Percentiles rank a stretch among this genome's conserved stretches.
Evolutionary conservation across 1,140 invertebrate species (phyloP).

Genomic region (Bombus superbus): DNA sequence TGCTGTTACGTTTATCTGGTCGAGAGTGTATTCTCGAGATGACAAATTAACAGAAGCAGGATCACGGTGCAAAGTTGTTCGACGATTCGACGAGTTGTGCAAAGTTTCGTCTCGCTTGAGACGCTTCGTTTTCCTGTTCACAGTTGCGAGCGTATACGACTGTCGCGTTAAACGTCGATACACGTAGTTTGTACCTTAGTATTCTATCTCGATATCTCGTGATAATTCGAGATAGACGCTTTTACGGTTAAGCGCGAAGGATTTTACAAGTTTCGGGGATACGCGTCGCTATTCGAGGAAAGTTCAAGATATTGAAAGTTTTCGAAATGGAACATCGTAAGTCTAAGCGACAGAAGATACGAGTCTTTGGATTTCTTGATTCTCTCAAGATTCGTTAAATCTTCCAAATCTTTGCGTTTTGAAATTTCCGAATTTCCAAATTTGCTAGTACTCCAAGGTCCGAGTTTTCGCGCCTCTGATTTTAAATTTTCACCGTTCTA

Average conservation of each 20-base stretch:
- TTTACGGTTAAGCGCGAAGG: background rate
- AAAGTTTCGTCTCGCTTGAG: constrained; percentile 11
- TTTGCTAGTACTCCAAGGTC: background rate
- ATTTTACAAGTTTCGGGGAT: background rate
- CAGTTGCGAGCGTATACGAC: background rate
- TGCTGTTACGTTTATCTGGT: background rate
- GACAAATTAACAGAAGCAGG: constrained; percentile 26
- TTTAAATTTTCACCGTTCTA: background rate
- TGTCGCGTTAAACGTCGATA: background rate
- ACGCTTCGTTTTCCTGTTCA: background rate
- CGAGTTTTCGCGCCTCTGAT: background rate
- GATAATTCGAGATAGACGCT: background rate
- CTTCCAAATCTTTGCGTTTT: too few relatives aligned
- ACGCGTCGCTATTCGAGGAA: too few relatives aligned
- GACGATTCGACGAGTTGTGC: constrained; percentile 22
- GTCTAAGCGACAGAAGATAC: too few relatives aligned
- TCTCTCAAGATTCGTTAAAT: too few relatives aligned
- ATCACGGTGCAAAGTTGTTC: background rate
- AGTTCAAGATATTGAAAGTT: background rate
- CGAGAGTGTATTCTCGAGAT: background rate
- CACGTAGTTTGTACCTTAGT: background rate
- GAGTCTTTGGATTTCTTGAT: too few relatives aligned
- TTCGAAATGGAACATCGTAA: too few relatives aligned
- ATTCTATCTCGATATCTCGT: background rate
- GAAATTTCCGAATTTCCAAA: too few relatives aligned